Evolutionary conservation across 1,140 invertebrate genomes (phyloP), one percentile per base, ranked within the genome.

Genomic region (Samia ricini): DNA sequence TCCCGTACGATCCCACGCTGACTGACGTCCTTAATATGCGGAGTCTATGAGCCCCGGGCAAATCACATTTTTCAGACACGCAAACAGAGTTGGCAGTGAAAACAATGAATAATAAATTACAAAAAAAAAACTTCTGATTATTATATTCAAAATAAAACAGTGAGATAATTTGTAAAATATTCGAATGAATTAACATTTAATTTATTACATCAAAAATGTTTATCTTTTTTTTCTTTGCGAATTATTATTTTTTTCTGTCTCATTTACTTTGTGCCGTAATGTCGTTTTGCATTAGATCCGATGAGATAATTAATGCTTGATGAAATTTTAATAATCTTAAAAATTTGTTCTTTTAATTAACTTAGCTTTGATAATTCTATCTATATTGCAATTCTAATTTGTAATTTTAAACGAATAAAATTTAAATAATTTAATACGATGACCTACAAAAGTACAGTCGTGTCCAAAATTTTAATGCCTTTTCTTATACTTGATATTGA

Each of bases 11-110:
- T 74, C 68, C 65, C 59, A 55, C 50, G 69, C 62, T 68, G 68
- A 69, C 62, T 68, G 68, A 69, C 74, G 69, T 63, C 55, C 64
- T 71, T 77, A 77, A 77, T 79, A 78, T 76, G 68, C 66, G 33
- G 52, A 69, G 68, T 71, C 63, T 70, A 72, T 67, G 61, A 63
- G 72, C 70, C 57, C 52, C 19, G 65, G 69, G 74, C 72, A 71
- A 63, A 74, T 68, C 74, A 65, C 57, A 70, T 65, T 74, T 71
- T 74, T 68, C 57, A 61, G 58, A 66, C 36, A 68, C 2, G 1
- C 33, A 42, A 15, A 42, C 33, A 42, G 54, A 64, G 24, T 60
- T 51, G 19, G 26, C 42, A 51, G 56, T 52, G 60, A 57, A 60
- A 58, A 62, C 64, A 59, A 64, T 61, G 56, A 54, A 63, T 56